Evolutionary conservation across 1,140 invertebrate species (phyloP).

Genomic region (Helicoverpa armigera): DNA sequence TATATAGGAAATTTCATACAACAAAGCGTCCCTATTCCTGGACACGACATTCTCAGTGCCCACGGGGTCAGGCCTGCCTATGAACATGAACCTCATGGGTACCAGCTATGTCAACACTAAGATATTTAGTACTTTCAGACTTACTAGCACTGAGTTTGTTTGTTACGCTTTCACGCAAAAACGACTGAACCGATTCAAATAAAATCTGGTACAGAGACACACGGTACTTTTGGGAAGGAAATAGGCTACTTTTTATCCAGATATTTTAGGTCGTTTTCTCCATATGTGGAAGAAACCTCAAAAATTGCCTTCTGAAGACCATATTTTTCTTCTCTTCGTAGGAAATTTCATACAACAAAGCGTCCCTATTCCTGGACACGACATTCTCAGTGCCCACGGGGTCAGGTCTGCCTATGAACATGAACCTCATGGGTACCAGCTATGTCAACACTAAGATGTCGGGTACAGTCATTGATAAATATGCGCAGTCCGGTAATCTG

Average conservation of each 20-base stretch:
- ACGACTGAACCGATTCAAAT: too few relatives aligned
- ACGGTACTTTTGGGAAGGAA: too few relatives aligned
- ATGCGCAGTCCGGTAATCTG: conserved; percentile 85
- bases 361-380: conserved; percentile 94
- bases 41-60: conserved; percentile 95
- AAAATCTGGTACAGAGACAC: too few relatives aligned
- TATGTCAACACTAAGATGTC: conserved; percentile 93
- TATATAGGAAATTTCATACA: conserved; percentile 91
- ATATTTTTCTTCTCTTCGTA: conserved; percentile 59
- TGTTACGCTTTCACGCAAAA: too few relatives aligned
- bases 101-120: conserved; percentile 94
- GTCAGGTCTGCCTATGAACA: conserved; percentile 93
- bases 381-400: conserved; percentile 95
- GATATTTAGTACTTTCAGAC: conserved; percentile 89
- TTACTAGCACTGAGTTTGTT: too few relatives aligned
- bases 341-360: conserved; percentile 93
- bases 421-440: conserved; percentile 94
- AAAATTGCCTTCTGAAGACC: not conserved
- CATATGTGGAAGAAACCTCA: not conserved
- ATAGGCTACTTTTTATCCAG: too few relatives aligned
- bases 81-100: conserved; percentile 94
- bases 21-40: conserved; percentile 93
- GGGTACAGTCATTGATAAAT: conserved; percentile 87
- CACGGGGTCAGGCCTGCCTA: conserved; percentile 93
- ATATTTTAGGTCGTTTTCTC: too few relatives aligned